Base-by-base conservation (phyloP, 1,140 invertebrate species). In the Sycobia sp. region DNA sequence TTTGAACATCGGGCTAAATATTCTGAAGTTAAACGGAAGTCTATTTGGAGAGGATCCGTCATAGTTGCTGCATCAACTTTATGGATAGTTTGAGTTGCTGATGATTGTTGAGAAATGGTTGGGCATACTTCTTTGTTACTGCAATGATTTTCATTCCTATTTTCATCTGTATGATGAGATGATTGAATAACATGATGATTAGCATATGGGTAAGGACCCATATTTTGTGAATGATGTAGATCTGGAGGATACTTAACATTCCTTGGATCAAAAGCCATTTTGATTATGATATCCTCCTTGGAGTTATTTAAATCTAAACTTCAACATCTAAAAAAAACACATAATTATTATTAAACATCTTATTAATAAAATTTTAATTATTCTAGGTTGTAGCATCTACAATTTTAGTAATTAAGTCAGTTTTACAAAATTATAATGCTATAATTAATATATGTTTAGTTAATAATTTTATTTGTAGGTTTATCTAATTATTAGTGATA, bases 11-110 rank as follows among this genome's bases (percentile, higher is more conserved):
- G 73, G 14, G 75, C 76, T 44, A 82, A 70, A 57, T 80, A 82
- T 55, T 82, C 79, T 0, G 80, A 79, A 3, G 78, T 81, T 3
- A 79, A 63, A 69, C 73, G 74, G 56, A 82, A 80, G 51, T 82
- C 80, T 59, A 82, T 80, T 54, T 78, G 75, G 25, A 82, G 50
- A 0, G 82, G 82, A 71, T 84, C 83, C 7, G 83, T 84, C 83
- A 84, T 84, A 1, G 83, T 84, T 1, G 82, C 78, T 2, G 76
- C 83, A 67, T 84, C 83, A 8, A 84, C 80, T 71, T 84, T 84
- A 16, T 83, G 75, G 39, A 78, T 71, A 0, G 76, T 78, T 50
- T 81, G 75, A 0, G 74, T 77, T 8, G 69, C 69, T 3, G 74
- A 78, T 11, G 74, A 76, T 22, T 79, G 77, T 18, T 74, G 72